Base-by-base conservation (phyloP, 2,888 invertebrate species). In the Hecatera dysodea region DNA sequence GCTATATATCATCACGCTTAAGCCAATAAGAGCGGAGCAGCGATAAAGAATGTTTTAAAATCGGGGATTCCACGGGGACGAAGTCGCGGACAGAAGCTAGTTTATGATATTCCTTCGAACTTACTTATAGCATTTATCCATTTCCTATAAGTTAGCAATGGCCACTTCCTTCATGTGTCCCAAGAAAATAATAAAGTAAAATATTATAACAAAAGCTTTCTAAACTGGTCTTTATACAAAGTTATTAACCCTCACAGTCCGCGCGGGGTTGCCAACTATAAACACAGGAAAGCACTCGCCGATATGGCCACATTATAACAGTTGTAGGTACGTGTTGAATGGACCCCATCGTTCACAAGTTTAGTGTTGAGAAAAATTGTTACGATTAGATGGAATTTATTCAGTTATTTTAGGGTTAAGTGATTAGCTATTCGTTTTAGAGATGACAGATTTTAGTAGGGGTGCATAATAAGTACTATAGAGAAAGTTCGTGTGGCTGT, bases 201-300 rank as follows among this genome's bases (percentile, higher is more conserved):
- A 67, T 56, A 78, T 70, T 62, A 72, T 62, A 36, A 64, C 61
- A 67, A 76, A 77, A 80, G 73, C 81, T 82, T 83, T 72, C 75
- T 67, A 78, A 77, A 72, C 68, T 61, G 57, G 15, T 75, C 72
- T 50, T 0, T 76, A 76, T 84, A 74, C 65, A 76, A 80, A 84
- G 81, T 84, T 84, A 83, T 82, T 74, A 82, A 81, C 70, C 70
- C 69, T 80, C 77, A 44, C 29, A 50, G 55, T 42, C 17, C 56
- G 46, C 63, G 33, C 64, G 62, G 65, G 72, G 71, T 29, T 52
- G 62, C 68, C 52, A 59, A 80, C 82, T 53, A 80, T 81, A 82
- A 86, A 88, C 88, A 88, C 82, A 80, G 79, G 85, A 88, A 88
- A 87, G 81, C 88, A 88, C 88, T 88, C 81, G 76, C 72, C 48